Evolutionary conservation across 1,140 invertebrate genomes (phyloP).

Genomic region (Drosophila prosaltans): DNA sequence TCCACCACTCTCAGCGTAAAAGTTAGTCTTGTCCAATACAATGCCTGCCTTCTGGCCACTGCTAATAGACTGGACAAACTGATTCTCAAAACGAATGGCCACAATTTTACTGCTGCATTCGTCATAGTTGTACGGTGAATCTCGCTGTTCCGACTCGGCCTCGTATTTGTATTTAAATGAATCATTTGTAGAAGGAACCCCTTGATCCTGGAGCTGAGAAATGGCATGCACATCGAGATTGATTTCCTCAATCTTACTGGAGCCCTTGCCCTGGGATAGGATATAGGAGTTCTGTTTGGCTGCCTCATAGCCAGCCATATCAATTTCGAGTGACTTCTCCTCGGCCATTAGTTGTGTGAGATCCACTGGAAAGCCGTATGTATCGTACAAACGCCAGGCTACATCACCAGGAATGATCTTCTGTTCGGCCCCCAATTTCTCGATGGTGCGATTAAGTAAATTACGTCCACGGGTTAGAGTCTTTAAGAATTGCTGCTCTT

Average conservation of each 20-base stretch:
- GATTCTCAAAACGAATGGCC: conserved; percentile 89
- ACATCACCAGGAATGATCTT: conserved; percentile 93
- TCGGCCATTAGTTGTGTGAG: conserved; percentile 98
- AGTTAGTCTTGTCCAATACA: conserved; percentile 95
- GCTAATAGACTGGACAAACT: conserved; percentile 93
- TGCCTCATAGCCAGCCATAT: conserved; percentile 95
- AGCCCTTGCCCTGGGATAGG: conserved; percentile 92
- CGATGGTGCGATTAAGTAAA: conserved; percentile 95
- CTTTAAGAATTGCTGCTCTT: conserved; percentile 99
- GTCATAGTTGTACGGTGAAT: conserved; percentile 89
- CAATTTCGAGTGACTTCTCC: conserved; percentile 94
- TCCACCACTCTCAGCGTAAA: conserved; percentile 99
- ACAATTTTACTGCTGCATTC: conserved; percentile 88
- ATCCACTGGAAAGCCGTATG: conserved; percentile 99
- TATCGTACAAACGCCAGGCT: conserved; percentile 99
- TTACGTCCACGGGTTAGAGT: conserved; percentile 95
- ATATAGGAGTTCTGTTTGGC: conserved; percentile 96
- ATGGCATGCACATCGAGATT: conserved; percentile 98
- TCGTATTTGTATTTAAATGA: conserved; percentile 95
- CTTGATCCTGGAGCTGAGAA: conserved; percentile 92
- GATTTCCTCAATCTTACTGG: conserved; percentile 90
- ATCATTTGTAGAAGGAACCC: conserved; percentile 94
- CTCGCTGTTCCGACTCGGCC: conserved; percentile 85
- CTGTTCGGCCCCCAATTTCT: conserved; percentile 89
- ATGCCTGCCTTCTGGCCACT: conserved; percentile 96